Base-by-base conservation (phyloP, 2,113 vertebrate species). In the Thinocorus orbignyianus region DNA sequence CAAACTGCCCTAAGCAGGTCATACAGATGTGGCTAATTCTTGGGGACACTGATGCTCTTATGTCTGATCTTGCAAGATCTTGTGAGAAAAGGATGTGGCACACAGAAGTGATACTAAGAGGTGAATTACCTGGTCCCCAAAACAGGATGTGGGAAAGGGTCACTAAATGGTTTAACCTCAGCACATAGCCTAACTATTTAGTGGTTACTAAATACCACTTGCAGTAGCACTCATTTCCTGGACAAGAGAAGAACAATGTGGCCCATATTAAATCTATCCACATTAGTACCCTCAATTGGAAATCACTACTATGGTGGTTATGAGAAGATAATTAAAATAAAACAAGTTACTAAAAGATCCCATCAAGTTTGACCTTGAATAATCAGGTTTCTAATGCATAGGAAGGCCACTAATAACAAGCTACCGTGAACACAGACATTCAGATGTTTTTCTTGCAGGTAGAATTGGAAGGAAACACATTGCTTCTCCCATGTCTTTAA, bases 401-500 rank as follows among this genome's bases (percentile, higher is more conserved):
- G 61, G 26, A 77, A 77, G 41, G 49, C 58, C 20, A 39, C 55
- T 33, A 81, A 87, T 37, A 86, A 83, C 31, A 76, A 69, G 46
- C 17, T 22, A 44, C 68, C 1, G 1, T 26, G 37, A 55, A 90
- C 69, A 48, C 42, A 88, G 64, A 72, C 79, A 79, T 58, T 49
- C 24, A 57, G n/a, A 25, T 65, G 26, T n/a, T 93, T 89, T 93
- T 92, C 91, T 91, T 81, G 95, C 81, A 94, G 70, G 89, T 48
- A 88, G 46, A 95, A 49, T 17, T 51, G 55, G 78, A 61, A 81
- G 79, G 54, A 88, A 94, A 81, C 33, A 44, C 41, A n/a, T 33
- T 72, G 79, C 74, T 88, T 95, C 97, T 64, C 78, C 81, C 68
- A 84, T 62, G 85, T 89, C 91, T 96, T 92, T 91, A 37, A 35